Evolutionary conservation across 2,113 vertebrate genomes (phyloP), one percentile per base, ranked within the genome.

Genomic region (Pycnonotus jocosus): DNA sequence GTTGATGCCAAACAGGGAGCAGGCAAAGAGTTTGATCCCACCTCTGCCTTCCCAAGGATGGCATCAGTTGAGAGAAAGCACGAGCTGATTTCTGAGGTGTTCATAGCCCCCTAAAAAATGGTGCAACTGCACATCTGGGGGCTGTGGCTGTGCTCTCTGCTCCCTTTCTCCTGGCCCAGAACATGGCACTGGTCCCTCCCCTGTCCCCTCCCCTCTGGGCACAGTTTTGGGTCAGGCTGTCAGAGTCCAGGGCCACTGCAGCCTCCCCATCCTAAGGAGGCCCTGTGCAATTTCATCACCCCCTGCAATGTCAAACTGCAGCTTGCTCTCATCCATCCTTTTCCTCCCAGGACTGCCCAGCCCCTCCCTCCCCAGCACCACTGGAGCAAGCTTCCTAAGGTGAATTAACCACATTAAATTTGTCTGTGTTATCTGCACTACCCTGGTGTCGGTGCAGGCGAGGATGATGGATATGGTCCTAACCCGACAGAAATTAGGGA

Each of bases 401-500:
- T 94, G 82, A 94, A 96, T 93, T 94, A 81, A 83, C 51, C 90
- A 58, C 88, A 94, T 90, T 90, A 94, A 90, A 96, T 90, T 86
- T 90, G 81, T 95, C 92, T 95, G 88, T 86, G 87, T 95, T 96
- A 96, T 96, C 93, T 95, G 79, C 82, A 16, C 82, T 83, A 76
- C 88, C 88, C 81, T 17, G 72, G 82, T 91, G 80, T 88, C 3
- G 8, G 88, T 92, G 81, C 92, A 92, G 93, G 82, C 79, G 57
- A 64, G 92, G 64, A 96, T 96, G 95, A 96, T 92, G 90, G 93
- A 96, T 96, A 95, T 93, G 85, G 85, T 92, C 95, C 94, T 54
- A 93, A 95, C 81, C 71, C 44, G 16, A 86, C 93, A 96, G 96
- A 96, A 96, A 97, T 97, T 96, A 97, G 76, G 88, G 86, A 94